Evolutionary conservation across 1,140 invertebrate genomes (phyloP), one percentile per base, ranked within the genome.

Genomic region (Samia ricini): DNA sequence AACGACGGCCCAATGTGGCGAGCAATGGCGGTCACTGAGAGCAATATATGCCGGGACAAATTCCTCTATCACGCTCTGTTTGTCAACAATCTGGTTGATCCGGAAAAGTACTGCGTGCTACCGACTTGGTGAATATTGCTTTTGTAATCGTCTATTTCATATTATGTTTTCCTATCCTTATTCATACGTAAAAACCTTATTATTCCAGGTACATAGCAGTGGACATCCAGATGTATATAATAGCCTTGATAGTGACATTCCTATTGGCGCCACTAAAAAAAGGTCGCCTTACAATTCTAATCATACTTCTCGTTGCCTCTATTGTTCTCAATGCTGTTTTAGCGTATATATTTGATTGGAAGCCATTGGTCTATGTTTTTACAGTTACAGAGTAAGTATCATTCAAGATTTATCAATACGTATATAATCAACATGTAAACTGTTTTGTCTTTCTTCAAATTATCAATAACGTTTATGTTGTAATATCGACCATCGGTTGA

Each of bases 1-100:
- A 66, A 76, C 1, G 58, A 63, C 26, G 85, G 84, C 0, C 83
- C 87, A 4, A 61, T 81, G 64, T 85, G 84, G 81, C 33, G 56
- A 0, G 22, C 59, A 6, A 50, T 76, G 19, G 75, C 82, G 18
- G 62, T 55, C 5, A 57, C 61, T 0, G 92, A 92, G 59, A 81
- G 81, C n/a, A 72, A 91, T 1, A 78, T 83, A 33, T 94, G 94
- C 64, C 85, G 91, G 0, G 72, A 88, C 12, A 92, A 92, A 66
- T 94, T 94, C 93, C 94, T 93, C 93, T 80, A 90, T 4, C 94
- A 94, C 74, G 74, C 93, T 0, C 79, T 94, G 2, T 94, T 93
- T 64, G 66, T 94, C 0, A 92, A 94, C 68, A 95, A 94, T 71
- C 61, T 83, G 6, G 48, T 83, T 0, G n/a, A 69, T 5, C 54